Base-by-base conservation (phyloP, 2,113 vertebrate genomes). In the Actenoides lindsayi region DNA sequence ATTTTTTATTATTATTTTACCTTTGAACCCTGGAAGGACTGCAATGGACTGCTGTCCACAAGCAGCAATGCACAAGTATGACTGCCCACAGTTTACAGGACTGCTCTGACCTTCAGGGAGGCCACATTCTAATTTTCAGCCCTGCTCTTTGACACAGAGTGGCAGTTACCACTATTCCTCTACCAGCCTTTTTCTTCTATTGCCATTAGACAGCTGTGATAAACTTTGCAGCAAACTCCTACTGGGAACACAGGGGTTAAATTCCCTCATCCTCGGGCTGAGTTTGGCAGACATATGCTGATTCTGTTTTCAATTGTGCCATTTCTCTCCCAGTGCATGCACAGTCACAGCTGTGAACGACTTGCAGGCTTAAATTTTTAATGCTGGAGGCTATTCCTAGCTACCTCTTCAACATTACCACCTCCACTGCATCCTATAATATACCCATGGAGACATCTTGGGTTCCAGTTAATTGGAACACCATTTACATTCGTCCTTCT, bases 311-410 rank as follows among this genome's bases (percentile, higher is more conserved):
- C 78, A 82, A 3, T 81, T 70, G 75, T 92, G 57, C 54, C 74
- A 59, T 94, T 94, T 68, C 57, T 93, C 64, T 83, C 76, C 79
- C 67, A 76, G 30, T 75, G 69, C 80, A 79, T 90, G 81, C 62
- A 95, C 86, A 95, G 48, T 76, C 73, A 93, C 87, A 90, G 70
- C 81, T 95, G 78, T 80, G 92, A 81, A 80, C 0, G 25, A 93
- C 88, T 82, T 92, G 56, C 51, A 90, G 86, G 57, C 65, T 92
- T 96, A 91, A 96, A 96, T 96, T 97, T 97, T 96, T 95, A 96
- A 95, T 96, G 92, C 65, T 65, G 67, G 56, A 84, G 83, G 75
- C 83, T 96, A 89, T 94, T 93, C 90, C 74, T 91, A 82, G 90
- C 89, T 90, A 87, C 73, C 64, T 94, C 74, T 90, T 94, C 19